Percentiles rank a stretch among this genome's conserved stretches.
These are phyloP conservation scores for Hydrophis major DNA, from an alignment of 2,797 vertebrate genomes.

Conservation along the genomic window DNA sequence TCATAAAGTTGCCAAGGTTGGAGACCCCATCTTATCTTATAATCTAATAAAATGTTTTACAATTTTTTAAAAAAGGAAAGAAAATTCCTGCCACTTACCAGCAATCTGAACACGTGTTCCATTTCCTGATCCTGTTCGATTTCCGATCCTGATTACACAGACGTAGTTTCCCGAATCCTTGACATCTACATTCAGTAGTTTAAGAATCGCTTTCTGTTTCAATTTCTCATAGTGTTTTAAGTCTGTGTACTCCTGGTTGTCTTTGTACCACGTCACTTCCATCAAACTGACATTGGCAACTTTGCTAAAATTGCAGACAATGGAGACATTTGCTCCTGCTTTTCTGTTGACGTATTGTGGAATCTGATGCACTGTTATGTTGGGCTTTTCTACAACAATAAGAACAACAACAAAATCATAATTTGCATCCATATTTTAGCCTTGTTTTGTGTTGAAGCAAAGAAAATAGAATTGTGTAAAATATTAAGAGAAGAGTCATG, in stretches of 20 bases:
- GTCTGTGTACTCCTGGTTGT: neutral
- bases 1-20: no score
- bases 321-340: neutral
- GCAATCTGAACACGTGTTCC: neutral
- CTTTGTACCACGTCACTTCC: neutral
- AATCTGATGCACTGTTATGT: slow-evolving; percentile 7
- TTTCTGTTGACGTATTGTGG: fast-evolving
- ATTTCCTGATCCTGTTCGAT: neutral
- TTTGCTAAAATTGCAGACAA: neutral
- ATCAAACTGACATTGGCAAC: neutral
- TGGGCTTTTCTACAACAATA: neutral
- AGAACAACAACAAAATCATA: no score
- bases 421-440: neutral
- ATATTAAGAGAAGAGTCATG: neutral
- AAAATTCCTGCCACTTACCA: neutral
- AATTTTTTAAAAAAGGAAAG: no score
- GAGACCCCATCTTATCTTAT: no score
- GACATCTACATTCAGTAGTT: neutral
- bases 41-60: no score
- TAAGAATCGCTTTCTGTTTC: neutral
- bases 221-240: fast-evolving
- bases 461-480: neutral
- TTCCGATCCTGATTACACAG: neutral
- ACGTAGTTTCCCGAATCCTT: neutral
- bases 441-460: neutral